phyloP scores from a whole-genome alignment of 2,888 invertebrate genomes.

The Argyra leucocephala region DNA sequence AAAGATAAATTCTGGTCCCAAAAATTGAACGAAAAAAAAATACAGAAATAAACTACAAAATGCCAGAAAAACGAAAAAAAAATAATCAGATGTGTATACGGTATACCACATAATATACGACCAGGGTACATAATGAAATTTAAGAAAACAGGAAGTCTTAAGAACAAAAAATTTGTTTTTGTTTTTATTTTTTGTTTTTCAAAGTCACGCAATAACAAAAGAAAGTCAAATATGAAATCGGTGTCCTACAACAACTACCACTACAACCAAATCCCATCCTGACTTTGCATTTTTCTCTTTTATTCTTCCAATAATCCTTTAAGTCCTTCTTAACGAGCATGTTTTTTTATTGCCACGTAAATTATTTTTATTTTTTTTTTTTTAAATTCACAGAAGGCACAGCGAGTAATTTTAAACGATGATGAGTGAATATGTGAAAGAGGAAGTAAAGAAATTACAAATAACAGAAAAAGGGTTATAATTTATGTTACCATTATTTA shows the following conservation, averaged over 20 bases:
- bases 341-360: no score
- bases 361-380: background rate
- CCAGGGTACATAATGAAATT: background rate
- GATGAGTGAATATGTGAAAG: background rate
- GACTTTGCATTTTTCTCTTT: background rate
- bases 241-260: no score
- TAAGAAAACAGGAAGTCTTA: background rate
- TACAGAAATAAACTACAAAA: no score
- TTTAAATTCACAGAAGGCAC: no score
- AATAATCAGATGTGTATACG: no score
- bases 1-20: no score
- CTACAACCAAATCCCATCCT: background rate
- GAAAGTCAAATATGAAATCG: no score
- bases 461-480: background rate
- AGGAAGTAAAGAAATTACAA: background rate
- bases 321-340: conserved; percentile 3
- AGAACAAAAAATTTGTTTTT: background rate
- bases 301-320: background rate
- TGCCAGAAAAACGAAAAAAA: no score
- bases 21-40: no score
- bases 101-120: background rate
- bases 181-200: background rate
- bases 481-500: no score
- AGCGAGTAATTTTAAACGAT: no score
- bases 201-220: no score